Percentiles rank a stretch among this genome's conserved stretches.
phyloP scores from a whole-genome alignment of 2,888 invertebrate genomes.

The Dryobotodes eremita region DNA sequence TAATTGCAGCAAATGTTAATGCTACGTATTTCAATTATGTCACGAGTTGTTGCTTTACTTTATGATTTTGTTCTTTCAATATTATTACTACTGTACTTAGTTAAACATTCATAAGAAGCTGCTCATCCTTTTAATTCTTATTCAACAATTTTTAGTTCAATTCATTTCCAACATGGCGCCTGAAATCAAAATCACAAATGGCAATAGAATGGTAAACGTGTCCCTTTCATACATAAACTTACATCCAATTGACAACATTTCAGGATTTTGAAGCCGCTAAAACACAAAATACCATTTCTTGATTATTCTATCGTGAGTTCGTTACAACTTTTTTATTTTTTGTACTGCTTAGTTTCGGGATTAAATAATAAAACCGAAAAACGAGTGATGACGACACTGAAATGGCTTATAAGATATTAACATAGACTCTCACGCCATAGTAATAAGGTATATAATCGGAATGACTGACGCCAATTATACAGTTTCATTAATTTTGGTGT shows the following conservation, averaged over 20 bases:
- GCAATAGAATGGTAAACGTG: not conserved
- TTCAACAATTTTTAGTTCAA: no score
- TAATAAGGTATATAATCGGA: not conserved
- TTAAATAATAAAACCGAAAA: not conserved
- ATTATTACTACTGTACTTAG: not conserved
- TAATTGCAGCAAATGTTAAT: not conserved
- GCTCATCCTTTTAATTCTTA: not conserved
- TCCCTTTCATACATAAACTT: not conserved
- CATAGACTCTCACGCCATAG: not conserved
- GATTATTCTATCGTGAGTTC: not conserved
- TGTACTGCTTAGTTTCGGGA: not conserved
- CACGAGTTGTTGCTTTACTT: not conserved
- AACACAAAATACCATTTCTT: not conserved
- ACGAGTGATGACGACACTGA: not conserved
- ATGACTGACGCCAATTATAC: not conserved
- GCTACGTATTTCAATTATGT: not conserved
- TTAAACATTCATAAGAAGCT: not conserved
- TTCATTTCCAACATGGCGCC: not conserved
- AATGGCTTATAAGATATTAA: not conserved
- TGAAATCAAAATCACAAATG: not conserved
- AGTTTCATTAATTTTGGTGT: not conserved
- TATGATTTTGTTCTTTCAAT: not conserved
- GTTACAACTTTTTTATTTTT: not conserved
- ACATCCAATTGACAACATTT: no score
- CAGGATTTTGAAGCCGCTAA: not conserved